Conservation (phyloP, 1,140 invertebrate genomes). For the Ruditapes philippinarum region DNA sequence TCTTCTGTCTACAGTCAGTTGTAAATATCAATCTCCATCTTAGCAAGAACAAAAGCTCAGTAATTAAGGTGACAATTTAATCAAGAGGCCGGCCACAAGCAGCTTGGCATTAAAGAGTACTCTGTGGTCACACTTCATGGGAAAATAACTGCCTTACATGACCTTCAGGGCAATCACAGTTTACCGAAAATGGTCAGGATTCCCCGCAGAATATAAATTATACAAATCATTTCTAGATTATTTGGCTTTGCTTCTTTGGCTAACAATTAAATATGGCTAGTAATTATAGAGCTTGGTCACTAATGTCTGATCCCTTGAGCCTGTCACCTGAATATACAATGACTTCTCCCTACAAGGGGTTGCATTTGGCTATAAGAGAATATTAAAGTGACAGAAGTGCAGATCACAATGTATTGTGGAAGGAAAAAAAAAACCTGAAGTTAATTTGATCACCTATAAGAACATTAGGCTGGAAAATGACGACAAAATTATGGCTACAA, state of each 20-base stretch:
- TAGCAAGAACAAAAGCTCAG: not conserved
- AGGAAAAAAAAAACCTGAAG: not conserved
- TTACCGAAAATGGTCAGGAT: slow-evolving; percentile 30
- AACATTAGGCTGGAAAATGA: not conserved
- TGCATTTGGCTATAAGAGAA: not conserved
- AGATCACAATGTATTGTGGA: not conserved
- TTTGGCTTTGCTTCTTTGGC: slow-evolving; percentile 31
- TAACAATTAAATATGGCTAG: slow-evolving; percentile 21
- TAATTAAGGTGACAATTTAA: slow-evolving; percentile 49
- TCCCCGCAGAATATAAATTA: slow-evolving; percentile 33
- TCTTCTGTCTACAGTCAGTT: not conserved
- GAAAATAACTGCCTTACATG: slow-evolving; percentile 36
- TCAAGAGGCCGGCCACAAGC: not conserved
- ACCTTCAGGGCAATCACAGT: not conserved
- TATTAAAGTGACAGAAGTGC: no score
- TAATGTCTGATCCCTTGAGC: slow-evolving; percentile 13
- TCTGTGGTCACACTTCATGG: slow-evolving; percentile 42
- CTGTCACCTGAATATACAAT: slow-evolving; percentile 17
- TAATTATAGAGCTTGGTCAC: slow-evolving; percentile 17
- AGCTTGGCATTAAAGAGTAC: not conserved
- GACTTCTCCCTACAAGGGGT: not conserved
- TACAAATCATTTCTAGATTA: slow-evolving; percentile 35
- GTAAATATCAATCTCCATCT: not conserved
- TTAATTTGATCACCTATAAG: not conserved
- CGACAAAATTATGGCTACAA: slow-evolving; percentile 1